Conservation (phyloP, 2,113 vertebrate species). For the Hirundichthys speculiger region DNA sequence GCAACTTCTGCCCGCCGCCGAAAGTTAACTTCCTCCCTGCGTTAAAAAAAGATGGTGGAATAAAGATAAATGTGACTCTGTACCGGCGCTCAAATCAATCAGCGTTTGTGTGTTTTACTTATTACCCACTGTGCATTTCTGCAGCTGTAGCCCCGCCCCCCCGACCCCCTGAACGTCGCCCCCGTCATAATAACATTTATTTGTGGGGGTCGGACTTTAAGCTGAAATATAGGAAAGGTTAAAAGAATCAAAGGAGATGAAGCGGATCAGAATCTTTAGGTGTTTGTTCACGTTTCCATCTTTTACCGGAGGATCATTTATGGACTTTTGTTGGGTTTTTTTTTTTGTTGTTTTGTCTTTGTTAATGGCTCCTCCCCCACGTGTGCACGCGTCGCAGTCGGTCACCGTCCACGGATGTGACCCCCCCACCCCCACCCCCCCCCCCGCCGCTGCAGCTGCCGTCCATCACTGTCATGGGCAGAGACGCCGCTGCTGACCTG, state of each 20-base stretch:
- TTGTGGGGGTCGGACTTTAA: slow-evolving; percentile 79
- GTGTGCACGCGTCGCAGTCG: slow-evolving; percentile 13
- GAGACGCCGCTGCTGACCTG: slow-evolving; percentile 69
- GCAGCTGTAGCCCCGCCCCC: slow-evolving; percentile 75
- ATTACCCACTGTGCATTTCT: slow-evolving; percentile 85
- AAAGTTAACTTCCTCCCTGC: slow-evolving; percentile 62
- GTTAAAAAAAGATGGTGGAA: slow-evolving; percentile 76
- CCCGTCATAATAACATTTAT: slow-evolving; percentile 70
- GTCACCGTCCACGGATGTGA: slow-evolving; percentile 42
- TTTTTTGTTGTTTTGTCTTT: not conserved
- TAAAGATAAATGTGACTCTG: slow-evolving; percentile 84
- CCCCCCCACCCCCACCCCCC: slow-evolving; percentile 43
- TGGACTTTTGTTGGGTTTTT: too few species aligned
- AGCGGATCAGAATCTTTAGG: slow-evolving; percentile 12
- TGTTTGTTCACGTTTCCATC: too few species aligned
- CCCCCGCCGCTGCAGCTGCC: slow-evolving; percentile 26
- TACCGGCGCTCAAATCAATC: slow-evolving; percentile 83
- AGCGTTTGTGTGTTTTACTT: slow-evolving; percentile 86
- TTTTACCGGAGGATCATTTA: too few species aligned
- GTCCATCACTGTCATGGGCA: slow-evolving; percentile 79
- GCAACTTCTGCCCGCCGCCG: slow-evolving; percentile 48
- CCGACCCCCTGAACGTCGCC: slow-evolving; percentile 33
- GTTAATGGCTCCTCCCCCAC: not conserved
- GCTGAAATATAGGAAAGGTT: slow-evolving; percentile 81
- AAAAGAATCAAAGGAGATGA: slow-evolving; percentile 55